These are phyloP conservation scores for Caranx ignobilis DNA, from an alignment of 2,113 vertebrate genomes.

Conservation along the genomic window DNA sequence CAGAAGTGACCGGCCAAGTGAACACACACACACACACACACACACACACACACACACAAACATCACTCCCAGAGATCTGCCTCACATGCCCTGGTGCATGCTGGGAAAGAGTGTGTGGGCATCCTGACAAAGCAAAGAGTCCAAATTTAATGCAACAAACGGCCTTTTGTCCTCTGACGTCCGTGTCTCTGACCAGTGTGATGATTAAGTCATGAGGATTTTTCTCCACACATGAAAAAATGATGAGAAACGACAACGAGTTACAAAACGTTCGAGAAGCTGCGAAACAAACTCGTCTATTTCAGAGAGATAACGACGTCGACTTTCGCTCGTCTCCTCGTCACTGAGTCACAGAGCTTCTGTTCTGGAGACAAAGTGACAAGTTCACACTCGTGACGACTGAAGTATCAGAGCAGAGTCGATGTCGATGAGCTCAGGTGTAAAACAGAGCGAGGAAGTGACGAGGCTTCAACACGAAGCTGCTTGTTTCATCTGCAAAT, in stretches of 20 bases:
- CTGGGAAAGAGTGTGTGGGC: no score
- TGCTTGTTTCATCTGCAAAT: neutral
- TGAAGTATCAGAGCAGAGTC: neutral
- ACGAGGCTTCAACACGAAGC: constrained; percentile 4
- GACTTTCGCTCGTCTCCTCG: constrained; percentile 21
- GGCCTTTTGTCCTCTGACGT: constrained; percentile 40
- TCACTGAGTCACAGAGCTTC: constrained; percentile 41
- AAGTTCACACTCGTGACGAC: constrained; percentile 19
- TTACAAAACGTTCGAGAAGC: constrained; percentile 35
- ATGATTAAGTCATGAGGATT: constrained; percentile 38
- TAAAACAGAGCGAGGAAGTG: constrained; percentile 3
- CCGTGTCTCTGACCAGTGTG: constrained; percentile 28
- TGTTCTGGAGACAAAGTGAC: constrained; percentile 39
- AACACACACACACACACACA: neutral
- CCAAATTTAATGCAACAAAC: neutral
- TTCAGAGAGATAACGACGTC: constrained; percentile 40
- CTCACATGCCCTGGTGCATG: neutral
- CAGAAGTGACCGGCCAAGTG: neutral
- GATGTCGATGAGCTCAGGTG: constrained; percentile 1
- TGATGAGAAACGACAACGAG: constrained; percentile 17
- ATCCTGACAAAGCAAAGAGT: neutral
- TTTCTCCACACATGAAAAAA: neutral
- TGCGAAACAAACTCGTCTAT: constrained; percentile 44
- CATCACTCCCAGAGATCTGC: neutral
- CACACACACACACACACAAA: neutral